Conservation (phyloP, 2,113 vertebrate genomes). For the Pangasianodon hypophthalmus region DNA sequence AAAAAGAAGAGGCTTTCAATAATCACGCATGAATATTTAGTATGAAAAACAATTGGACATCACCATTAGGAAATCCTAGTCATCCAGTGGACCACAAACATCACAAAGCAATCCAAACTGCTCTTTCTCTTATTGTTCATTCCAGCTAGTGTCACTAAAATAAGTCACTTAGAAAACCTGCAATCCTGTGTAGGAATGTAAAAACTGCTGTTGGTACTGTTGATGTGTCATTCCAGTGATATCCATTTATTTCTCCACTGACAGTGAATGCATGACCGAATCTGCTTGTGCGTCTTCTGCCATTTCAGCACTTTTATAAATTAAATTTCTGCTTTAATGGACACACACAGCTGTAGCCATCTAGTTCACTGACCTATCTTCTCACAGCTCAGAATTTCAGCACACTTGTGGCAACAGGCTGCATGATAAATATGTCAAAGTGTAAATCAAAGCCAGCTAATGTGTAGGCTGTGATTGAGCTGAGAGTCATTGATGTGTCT, state of each 20-base stretch:
- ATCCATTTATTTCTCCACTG: background rate
- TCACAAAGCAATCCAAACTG: background rate
- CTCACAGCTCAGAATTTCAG: background rate
- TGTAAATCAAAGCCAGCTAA: background rate
- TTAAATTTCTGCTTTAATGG: background rate
- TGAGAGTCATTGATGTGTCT: background rate
- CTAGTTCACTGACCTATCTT: background rate
- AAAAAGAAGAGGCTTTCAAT: background rate
- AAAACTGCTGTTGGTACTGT: background rate
- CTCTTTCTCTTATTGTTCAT: background rate
- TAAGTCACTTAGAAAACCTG: background rate
- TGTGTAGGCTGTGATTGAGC: background rate
- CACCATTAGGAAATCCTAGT: background rate
- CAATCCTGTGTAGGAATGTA: background rate
- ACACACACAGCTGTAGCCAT: background rate
- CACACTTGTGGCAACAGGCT: background rate
- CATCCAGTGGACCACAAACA: background rate
- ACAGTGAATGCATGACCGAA: background rate
- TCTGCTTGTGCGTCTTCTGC: background rate
- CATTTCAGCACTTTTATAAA: conserved; percentile 3
- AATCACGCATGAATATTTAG: background rate
- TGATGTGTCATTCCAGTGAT: background rate
- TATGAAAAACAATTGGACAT: background rate
- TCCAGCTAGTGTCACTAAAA: background rate
- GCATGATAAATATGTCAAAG: background rate